A percentile compares a stretch with the other conserved stretches of the same genome.
Conservation (phyloP, 2,888 invertebrate species). For the Xestia ashworthii region DNA sequence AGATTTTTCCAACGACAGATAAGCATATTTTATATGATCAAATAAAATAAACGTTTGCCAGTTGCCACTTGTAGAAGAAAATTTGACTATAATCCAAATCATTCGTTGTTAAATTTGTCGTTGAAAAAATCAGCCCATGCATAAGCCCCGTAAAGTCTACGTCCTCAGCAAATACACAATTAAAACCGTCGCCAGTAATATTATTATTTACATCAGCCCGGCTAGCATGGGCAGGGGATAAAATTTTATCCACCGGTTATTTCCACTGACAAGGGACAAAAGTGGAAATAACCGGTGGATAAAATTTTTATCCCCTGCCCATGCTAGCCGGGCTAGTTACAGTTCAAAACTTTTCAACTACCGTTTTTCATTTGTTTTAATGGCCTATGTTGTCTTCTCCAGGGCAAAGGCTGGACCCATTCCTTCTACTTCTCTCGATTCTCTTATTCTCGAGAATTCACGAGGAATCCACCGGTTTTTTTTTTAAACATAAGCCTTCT, state of each 20-base stretch:
- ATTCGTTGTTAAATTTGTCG: not conserved
- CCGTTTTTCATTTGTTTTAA: not conserved
- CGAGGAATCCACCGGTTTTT: not conserved
- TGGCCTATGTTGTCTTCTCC: not conserved
- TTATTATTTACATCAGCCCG: not conserved
- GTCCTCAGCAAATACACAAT: not conserved
- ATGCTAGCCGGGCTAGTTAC: no score
- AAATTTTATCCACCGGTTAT: no score
- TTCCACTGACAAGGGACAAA: no score
- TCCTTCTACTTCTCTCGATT: not conserved
- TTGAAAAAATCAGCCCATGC: not conserved
- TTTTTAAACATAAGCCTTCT: slow-evolving; percentile 23
- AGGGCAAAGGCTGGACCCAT: not conserved
- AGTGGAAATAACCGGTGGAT: no score
- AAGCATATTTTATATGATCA: not conserved
- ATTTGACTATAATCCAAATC: not conserved
- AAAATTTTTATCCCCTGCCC: no score
- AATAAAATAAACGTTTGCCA: not conserved
- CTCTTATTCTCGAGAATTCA: not conserved
- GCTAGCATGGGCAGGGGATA: no score
- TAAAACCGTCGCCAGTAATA: not conserved
- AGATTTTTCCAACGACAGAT: not conserved
- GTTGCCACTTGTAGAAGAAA: not conserved
- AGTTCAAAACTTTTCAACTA: not conserved
- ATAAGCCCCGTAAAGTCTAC: not conserved